Evolutionary conservation across 2,113 vertebrate genomes (phyloP).

Genomic region (Setophaga coronata): DNA sequence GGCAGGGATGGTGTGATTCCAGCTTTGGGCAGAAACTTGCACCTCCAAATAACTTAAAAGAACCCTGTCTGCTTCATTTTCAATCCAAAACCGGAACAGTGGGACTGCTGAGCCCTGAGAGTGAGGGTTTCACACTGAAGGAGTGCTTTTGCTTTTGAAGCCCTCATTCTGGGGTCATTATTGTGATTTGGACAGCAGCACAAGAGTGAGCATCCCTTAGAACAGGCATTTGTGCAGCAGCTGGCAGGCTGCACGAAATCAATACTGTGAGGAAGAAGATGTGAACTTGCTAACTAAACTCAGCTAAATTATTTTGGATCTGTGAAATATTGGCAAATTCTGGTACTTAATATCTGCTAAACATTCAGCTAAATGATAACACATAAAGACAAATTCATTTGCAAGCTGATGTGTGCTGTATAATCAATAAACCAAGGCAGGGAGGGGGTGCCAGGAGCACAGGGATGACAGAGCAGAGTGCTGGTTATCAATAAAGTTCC

Average conservation of each 20-base stretch:
- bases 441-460: neutral
- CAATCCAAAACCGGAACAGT: rapidly evolving
- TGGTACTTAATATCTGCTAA: neutral
- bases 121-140: neutral
- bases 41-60: neutral
- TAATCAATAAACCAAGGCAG: neutral
- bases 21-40: neutral
- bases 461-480: neutral
- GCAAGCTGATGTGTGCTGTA: neutral
- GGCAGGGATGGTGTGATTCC: neutral
- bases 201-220: neutral
- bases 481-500: neutral
- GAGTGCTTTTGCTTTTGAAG: neutral
- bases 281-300: conserved; percentile 11
- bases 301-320: neutral
- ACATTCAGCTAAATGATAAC: neutral
- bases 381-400: neutral
- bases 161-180: neutral
- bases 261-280: neutral
- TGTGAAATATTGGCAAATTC: neutral
- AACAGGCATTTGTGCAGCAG: neutral
- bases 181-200: neutral
- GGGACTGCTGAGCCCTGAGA: neutral
- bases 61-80: neutral
- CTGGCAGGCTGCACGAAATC: conserved; percentile 15